phyloP scores from a whole-genome alignment of 2,113 vertebrate species.

The Channa argus region DNA sequence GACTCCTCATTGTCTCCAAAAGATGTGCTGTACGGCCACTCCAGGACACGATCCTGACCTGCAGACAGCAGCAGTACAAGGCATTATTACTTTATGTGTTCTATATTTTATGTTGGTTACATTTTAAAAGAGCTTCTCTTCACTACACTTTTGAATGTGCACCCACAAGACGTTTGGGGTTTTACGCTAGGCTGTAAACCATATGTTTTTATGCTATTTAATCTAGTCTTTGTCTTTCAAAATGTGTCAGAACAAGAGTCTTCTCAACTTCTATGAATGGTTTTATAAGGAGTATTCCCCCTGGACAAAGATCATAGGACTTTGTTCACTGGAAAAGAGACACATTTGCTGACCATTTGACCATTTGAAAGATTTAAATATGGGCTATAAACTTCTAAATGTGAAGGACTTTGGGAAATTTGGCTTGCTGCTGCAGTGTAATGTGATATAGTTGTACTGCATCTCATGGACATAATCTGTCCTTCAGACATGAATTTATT shows the following conservation, averaged over 20 bases:
- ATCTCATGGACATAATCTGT: too few relatives aligned
- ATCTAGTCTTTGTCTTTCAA: neutral
- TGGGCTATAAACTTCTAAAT: neutral
- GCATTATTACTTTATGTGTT: constrained; percentile 27
- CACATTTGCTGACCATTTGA: neutral
- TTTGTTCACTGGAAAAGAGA: neutral
- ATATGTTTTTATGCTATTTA: constrained; percentile 13
- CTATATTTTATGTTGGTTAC: constrained; percentile 34
- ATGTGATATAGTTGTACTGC: too few relatives aligned
- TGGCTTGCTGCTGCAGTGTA: too few relatives aligned
- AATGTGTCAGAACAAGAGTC: neutral
- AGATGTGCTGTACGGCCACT: constrained; percentile 96
- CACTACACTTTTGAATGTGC: constrained; percentile 11
- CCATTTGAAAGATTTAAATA: neutral
- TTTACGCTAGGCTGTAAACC: constrained; percentile 5
- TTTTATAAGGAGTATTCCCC: neutral
- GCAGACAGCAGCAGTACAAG: constrained; percentile 19
- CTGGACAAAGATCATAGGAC: neutral
- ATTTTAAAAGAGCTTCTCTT: constrained; percentile 24
- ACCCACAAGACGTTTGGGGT: neutral
- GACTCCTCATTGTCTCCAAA: constrained; percentile 87
- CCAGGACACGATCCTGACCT: constrained; percentile 88
- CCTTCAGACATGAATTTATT: too few relatives aligned
- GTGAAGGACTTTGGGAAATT: neutral
- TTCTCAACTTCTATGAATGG: neutral